Percentiles rank a stretch among this genome's conserved stretches.
Evolutionary conservation across 2,888 invertebrate species (phyloP).

Genomic region (Eupithecia subumbrata): DNA sequence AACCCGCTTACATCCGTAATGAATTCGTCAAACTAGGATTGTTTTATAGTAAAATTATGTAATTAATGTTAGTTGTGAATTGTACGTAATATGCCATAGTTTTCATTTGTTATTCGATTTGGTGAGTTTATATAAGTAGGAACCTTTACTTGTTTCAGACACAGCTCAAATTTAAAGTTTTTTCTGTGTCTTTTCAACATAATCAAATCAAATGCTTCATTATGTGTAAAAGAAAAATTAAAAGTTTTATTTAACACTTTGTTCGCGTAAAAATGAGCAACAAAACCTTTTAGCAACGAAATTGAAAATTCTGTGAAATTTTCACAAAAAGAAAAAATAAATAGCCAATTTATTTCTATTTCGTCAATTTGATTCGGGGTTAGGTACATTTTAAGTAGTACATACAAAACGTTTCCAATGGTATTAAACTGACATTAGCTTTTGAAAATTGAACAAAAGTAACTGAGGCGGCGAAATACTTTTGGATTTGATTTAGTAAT

Average conservation of each 20-base stretch:
- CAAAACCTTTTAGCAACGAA: slow-evolving; percentile 9
- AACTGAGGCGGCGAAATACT: neutral
- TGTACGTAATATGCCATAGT: neutral
- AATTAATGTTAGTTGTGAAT: neutral
- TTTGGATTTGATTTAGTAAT: neutral
- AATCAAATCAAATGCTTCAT: neutral
- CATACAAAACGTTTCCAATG: neutral
- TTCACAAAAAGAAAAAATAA: neutral
- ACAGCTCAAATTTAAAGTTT: neutral
- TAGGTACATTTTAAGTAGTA: neutral
- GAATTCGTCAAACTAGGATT: no score
- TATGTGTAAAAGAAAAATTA: neutral
- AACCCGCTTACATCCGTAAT: no score
- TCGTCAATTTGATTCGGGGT: neutral
- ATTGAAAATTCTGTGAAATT: neutral
- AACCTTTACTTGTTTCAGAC: neutral
- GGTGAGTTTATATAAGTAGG: neutral
- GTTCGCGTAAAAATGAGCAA: neutral
- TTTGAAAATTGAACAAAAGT: neutral
- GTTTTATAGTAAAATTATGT: no score
- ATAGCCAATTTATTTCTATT: neutral
- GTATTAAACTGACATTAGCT: neutral
- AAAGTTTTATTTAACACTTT: slow-evolving; percentile 1
- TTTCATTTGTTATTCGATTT: neutral
- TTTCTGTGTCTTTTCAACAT: neutral